Conservation (phyloP, 2,888 invertebrate genomes). For the Chrysolina americana region DNA sequence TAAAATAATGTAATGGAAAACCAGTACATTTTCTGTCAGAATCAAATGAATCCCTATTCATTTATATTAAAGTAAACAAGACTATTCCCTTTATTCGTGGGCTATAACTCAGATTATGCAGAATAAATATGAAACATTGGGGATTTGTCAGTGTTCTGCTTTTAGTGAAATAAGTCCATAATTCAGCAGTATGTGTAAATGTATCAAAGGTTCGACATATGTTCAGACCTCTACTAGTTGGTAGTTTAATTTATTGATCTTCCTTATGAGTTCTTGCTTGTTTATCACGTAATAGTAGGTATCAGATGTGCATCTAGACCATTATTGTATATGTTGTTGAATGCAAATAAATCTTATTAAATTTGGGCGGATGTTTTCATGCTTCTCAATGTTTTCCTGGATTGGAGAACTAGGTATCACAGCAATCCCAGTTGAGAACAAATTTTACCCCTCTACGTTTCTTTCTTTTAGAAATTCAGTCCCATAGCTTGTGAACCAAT, state of each 20-base stretch:
- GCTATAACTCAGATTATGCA: slow-evolving; percentile 48
- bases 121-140: slow-evolving; percentile 45
- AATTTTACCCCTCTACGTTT: too few species aligned
- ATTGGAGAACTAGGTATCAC: too few species aligned
- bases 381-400: too few species aligned
- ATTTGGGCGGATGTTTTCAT: too few species aligned
- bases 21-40: not conserved
- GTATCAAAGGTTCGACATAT: slow-evolving; percentile 16
- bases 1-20: not conserved
- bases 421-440: too few species aligned
- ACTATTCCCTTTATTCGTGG: slow-evolving; percentile 25
- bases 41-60: slow-evolving; percentile 1
- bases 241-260: not conserved
- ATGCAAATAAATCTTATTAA: too few species aligned
- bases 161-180: slow-evolving; percentile 41
- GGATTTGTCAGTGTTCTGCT: slow-evolving; percentile 38
- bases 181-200: slow-evolving; percentile 26
- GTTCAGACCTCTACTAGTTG: not conserved
- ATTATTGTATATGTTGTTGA: too few species aligned
- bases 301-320: too few species aligned
- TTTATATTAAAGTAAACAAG: slow-evolving; percentile 26
- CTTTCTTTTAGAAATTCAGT: too few species aligned
- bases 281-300: too few species aligned
- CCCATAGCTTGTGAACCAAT: too few species aligned
- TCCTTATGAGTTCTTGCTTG: too few species aligned